A percentile compares a stretch with the other conserved stretches of the same genome.
Evolutionary conservation across 2,113 vertebrate species (phyloP).

Genomic region (Epinephelus lanceolatus): DNA sequence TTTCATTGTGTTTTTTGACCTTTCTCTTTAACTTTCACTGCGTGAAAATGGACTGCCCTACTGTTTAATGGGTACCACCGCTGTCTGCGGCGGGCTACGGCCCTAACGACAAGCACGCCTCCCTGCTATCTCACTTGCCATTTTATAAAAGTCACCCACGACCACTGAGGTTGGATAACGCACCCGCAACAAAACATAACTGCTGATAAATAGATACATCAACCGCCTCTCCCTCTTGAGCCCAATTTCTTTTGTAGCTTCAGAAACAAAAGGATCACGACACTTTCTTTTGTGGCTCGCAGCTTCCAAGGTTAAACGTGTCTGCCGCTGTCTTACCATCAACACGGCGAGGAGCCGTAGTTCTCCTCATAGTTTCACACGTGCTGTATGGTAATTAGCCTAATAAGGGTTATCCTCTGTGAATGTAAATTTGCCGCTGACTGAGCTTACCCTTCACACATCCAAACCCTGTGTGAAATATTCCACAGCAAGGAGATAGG

Average conservation of each 20-base stretch:
- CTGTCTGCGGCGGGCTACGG: constrained; percentile 30
- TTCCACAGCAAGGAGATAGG: constrained; percentile 56
- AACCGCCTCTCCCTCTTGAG: constrained; percentile 50
- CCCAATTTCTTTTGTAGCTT: constrained; percentile 42
- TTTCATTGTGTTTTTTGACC: constrained; percentile 66
- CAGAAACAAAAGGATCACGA: constrained; percentile 24
- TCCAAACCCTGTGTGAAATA: constrained; percentile 42
- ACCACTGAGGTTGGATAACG: constrained; percentile 26
- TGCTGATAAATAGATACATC: constrained; percentile 64
- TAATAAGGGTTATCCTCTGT: constrained; percentile 72
- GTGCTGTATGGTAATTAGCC: constrained; percentile 60
- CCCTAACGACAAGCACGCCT: constrained; percentile 55
- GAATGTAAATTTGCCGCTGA: constrained; percentile 74
- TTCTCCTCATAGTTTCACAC: constrained; percentile 42
- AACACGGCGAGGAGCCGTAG: constrained; percentile 23
- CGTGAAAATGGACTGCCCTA: constrained; percentile 62
- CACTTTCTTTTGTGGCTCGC: constrained; percentile 22
- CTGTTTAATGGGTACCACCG: constrained; percentile 67
- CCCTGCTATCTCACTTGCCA: constrained; percentile 53
- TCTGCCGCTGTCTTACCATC: constrained; percentile 16
- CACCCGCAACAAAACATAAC: constrained; percentile 49
- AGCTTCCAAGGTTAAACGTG: constrained; percentile 60
- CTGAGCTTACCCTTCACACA: constrained; percentile 78
- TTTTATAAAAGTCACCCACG: constrained; percentile 61
- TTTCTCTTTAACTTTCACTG: constrained; percentile 74